phyloP scores from a whole-genome alignment of 2,113 vertebrate genomes.

The Mormyrus iriodes region DNA sequence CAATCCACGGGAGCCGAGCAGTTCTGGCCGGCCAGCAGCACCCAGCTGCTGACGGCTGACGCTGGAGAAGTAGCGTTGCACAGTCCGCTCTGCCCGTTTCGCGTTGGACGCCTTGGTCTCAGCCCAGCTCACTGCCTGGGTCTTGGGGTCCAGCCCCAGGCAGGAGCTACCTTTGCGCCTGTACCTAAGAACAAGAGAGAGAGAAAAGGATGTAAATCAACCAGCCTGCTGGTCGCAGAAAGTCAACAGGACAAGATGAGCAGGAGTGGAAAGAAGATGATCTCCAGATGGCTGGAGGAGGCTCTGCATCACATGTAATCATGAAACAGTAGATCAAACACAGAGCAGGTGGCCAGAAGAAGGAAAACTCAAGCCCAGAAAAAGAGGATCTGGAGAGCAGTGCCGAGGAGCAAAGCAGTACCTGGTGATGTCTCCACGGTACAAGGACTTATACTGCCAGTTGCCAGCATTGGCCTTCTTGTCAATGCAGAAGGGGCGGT shows the following conservation, averaged over 20 bases:
- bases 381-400: neutral
- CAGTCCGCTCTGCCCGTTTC: slow-evolving; percentile 44
- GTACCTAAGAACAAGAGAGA: slow-evolving; percentile 60
- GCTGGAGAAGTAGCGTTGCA: slow-evolving; percentile 75
- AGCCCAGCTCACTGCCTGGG: slow-evolving; percentile 74
- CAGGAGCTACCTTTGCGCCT: slow-evolving; percentile 77
- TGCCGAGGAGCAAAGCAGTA: slow-evolving; percentile 43
- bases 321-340: neutral
- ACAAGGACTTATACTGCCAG: slow-evolving; percentile 92
- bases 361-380: neutral
- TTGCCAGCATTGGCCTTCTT: slow-evolving; percentile 80
- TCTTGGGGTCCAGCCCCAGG: slow-evolving; percentile 73
- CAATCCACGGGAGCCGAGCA: slow-evolving; percentile 26
- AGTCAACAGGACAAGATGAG: neutral
- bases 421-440: slow-evolving; percentile 85
- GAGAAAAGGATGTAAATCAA: neutral
- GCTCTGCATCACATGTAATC: neutral
- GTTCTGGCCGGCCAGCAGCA: slow-evolving; percentile 41
- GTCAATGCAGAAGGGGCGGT: slow-evolving; percentile 75
- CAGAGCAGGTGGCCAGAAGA: neutral
- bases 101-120: slow-evolving; percentile 49
- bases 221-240: neutral
- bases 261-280: neutral
- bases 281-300: neutral
- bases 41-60: slow-evolving; percentile 58